Evolutionary conservation across 2,888 invertebrate species (phyloP).

Genomic region (Dasypolia templi): DNA sequence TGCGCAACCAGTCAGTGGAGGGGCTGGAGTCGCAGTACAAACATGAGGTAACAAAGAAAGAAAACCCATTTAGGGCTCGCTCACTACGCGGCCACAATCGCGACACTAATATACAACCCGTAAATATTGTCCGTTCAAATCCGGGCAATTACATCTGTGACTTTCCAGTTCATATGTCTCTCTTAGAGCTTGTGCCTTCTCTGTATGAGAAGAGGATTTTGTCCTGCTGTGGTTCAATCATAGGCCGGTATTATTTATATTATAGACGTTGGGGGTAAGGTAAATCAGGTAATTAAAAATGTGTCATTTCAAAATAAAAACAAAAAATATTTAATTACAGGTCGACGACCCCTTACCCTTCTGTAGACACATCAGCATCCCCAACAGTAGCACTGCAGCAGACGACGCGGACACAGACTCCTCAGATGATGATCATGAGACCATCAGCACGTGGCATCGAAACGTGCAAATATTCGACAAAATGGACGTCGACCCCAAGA

Average conservation of each 20-base stretch:
- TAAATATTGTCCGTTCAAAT: too few species aligned
- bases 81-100: neutral
- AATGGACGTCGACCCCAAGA: constrained; percentile 75
- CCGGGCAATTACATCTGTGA: too few species aligned
- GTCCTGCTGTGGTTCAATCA: too few species aligned
- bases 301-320: neutral
- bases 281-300: neutral
- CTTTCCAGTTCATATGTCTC: too few species aligned
- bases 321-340: constrained; percentile 11
- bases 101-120: too few species aligned
- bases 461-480: constrained; percentile 72
- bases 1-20: constrained; percentile 87
- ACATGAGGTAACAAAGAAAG: constrained; percentile 54
- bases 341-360: constrained; percentile 72
- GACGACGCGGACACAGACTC: constrained; percentile 68
- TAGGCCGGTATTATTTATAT: too few species aligned
- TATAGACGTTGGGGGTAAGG: too few species aligned
- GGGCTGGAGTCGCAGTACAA: constrained; percentile 80
- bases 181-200: too few species aligned
- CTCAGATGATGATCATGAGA: constrained; percentile 65
- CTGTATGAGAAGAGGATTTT: too few species aligned
- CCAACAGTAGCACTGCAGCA: constrained; percentile 69
- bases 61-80: neutral
- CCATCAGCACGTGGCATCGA: constrained; percentile 71
- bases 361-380: constrained; percentile 81